These are phyloP conservation scores for Agriotes lineatus DNA, from an alignment of 2,888 invertebrate species.

Conservation along the genomic window DNA sequence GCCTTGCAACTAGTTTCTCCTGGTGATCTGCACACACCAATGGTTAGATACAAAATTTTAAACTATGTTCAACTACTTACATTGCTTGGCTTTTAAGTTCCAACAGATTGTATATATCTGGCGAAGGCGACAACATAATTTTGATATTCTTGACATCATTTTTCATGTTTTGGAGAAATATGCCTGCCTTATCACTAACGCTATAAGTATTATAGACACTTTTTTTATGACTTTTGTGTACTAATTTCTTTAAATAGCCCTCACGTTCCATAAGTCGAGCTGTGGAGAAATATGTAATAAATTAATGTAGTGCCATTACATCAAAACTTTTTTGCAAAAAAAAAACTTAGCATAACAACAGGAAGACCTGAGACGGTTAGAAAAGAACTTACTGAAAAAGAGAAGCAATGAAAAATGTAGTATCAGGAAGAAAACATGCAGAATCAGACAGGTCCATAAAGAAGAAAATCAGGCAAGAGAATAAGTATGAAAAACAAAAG, in stretches of 20 bases:
- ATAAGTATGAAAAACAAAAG: too few species aligned
- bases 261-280: constrained; percentile 46
- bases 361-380: too few species aligned
- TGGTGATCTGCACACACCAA: not conserved
- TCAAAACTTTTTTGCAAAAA: too few species aligned
- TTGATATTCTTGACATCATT: constrained; percentile 16
- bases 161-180: constrained; percentile 50
- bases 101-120: constrained; percentile 57
- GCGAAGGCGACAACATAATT: constrained; percentile 56
- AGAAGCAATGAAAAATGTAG: too few species aligned
- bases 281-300: constrained; percentile 32
- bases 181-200: constrained; percentile 51
- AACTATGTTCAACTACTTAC: not conserved
- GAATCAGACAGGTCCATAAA: too few species aligned
- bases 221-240: constrained; percentile 22
- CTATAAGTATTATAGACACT: constrained; percentile 25
- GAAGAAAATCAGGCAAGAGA: too few species aligned
- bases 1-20: too few species aligned
- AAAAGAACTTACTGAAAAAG: too few species aligned
- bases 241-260: constrained; percentile 40
- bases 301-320: too few species aligned
- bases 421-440: too few species aligned
- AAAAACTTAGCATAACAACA: too few species aligned
- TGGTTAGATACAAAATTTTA: not conserved
- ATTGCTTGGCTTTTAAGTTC: constrained; percentile 47